Conservation (phyloP, 2,113 vertebrate genomes). For the Cromileptes altivelis region DNA sequence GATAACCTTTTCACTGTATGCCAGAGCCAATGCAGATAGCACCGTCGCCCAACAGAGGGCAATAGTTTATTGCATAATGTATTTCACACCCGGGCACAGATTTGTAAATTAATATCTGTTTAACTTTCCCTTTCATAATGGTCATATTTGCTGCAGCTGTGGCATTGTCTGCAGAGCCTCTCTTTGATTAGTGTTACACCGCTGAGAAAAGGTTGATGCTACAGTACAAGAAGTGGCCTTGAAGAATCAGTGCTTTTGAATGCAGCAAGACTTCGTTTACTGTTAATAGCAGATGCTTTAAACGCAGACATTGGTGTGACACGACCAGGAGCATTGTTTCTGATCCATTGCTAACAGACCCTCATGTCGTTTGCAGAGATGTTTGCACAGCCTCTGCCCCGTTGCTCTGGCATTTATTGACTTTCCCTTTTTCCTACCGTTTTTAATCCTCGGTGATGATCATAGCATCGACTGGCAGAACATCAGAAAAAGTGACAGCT, state of each 20-base stretch:
- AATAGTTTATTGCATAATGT: conserved; percentile 85
- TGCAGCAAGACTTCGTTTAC: conserved; percentile 25
- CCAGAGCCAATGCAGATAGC: conserved; percentile 75
- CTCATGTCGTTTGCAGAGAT: background rate
- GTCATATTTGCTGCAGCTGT: conserved; percentile 30
- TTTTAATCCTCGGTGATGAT: background rate
- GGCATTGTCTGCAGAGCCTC: conserved; percentile 19
- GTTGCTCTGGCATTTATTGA: conserved; percentile 21
- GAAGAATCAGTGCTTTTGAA: conserved; percentile 29
- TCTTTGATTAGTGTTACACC: conserved; percentile 43
- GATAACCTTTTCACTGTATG: conserved; percentile 54
- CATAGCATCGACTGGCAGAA: background rate
- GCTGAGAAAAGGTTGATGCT: conserved; percentile 40
- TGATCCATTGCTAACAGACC: background rate
- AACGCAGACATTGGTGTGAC: conserved; percentile 26
- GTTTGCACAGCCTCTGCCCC: conserved; percentile 14
- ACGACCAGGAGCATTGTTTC: conserved; percentile 5
- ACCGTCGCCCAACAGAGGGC: conserved; percentile 86
- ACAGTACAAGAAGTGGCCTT: conserved; percentile 32
- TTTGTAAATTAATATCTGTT: conserved; percentile 60
- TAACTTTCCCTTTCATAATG: conserved; percentile 36
- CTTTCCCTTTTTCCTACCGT: background rate
- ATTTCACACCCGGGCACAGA: conserved; percentile 48
- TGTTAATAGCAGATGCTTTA: conserved; percentile 35
- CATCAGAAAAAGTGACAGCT: conserved; percentile 12